A percentile compares a stretch with the other conserved stretches of the same genome.
phyloP scores from a whole-genome alignment of 2,797 vertebrate genomes.

The Tenualosa thibaudeaui region DNA sequence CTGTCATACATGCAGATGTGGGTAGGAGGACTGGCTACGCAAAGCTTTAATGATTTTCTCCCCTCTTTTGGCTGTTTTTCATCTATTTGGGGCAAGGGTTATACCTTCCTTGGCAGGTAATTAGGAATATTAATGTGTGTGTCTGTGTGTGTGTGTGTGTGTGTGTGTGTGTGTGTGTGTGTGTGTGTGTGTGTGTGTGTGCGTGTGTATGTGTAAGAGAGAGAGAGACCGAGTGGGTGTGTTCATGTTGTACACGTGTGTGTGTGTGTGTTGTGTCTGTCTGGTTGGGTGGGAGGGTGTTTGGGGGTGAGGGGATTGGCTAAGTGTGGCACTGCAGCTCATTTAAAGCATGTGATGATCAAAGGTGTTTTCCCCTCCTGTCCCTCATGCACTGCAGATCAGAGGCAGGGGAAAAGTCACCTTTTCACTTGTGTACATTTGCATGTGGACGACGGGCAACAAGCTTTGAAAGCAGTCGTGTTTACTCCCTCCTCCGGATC shows the following conservation, averaged over 20 bases:
- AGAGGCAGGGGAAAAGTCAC: slow-evolving; percentile 56
- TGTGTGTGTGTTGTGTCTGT: slow-evolving; percentile 55
- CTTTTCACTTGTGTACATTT: slow-evolving; percentile 63
- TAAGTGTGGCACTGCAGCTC: slow-evolving; percentile 70
- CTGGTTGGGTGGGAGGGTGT: slow-evolving; percentile 65
- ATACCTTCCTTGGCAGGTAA: not conserved
- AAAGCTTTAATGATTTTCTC: not conserved
- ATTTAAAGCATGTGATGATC: slow-evolving; percentile 78
- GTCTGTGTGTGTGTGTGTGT: not conserved
- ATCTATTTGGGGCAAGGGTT: not conserved
- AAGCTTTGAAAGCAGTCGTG: slow-evolving; percentile 72
- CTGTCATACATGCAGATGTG: not conserved
- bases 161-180: not conserved
- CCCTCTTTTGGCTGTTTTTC: not conserved
- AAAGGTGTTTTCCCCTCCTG: slow-evolving; percentile 65
- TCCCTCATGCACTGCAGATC: slow-evolving; percentile 48
- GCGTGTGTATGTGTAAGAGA: not conserved
- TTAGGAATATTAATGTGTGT: not conserved
- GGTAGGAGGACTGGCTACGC: not conserved
- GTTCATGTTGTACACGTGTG: slow-evolving; percentile 50
- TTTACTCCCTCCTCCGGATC: slow-evolving; percentile 68
- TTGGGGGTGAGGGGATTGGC: slow-evolving; percentile 62
- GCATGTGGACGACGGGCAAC: slow-evolving; percentile 69
- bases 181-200: not conserved
- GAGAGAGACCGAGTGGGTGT: not conserved